Base-by-base conservation (phyloP, 2,797 vertebrate genomes). In the Xerus rutilus region DNA sequence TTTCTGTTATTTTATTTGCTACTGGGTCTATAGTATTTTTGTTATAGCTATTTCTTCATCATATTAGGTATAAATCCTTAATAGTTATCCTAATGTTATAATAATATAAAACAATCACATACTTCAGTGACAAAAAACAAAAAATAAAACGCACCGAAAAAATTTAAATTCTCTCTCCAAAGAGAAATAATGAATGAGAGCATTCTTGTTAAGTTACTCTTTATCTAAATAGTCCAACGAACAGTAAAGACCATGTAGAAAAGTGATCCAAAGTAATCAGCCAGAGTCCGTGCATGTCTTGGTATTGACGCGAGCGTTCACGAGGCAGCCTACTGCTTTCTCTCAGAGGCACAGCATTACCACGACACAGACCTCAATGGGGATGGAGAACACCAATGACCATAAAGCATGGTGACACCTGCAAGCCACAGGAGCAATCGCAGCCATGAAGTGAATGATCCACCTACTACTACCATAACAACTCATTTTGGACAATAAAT, bases 401-500 rank as follows among this genome's bases (percentile, higher is more conserved):
- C 62, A 57, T 21, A 21, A 57, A 25, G 59, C 59, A 62, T 25
- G 23, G 59, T 25, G 57, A 15, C 49, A 14, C 54, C 12, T 62
- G 39, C 14, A 72, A 35, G 3, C 54, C 20, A 8, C 54, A 21
- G 54, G 18, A 57, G 54, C 54, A 21, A 57, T 7, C 8, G 18
- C 8, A 20, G 54, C 6, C 54, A 21, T 57, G 7, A 57, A 8
- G 20, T 57, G 54, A 57, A 21, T 57, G 54, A 20, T 57, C 21
- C 20, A 57, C 20, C 49, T 20, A 14, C 54, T 54, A 54, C 54
- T 54, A 54, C 54, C 54, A 7, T 20, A 96, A 91, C 92, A 82
- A 95, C 32, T 86, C 65, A 64, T 90, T 88, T 21, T 62, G 96
- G 96, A 97, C 91, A 92, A 30, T 85, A 96, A 91, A 92, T 85